Evolutionary conservation across 2,888 invertebrate genomes (phyloP).

Genomic region (Diaprepes abbreviatus): DNA sequence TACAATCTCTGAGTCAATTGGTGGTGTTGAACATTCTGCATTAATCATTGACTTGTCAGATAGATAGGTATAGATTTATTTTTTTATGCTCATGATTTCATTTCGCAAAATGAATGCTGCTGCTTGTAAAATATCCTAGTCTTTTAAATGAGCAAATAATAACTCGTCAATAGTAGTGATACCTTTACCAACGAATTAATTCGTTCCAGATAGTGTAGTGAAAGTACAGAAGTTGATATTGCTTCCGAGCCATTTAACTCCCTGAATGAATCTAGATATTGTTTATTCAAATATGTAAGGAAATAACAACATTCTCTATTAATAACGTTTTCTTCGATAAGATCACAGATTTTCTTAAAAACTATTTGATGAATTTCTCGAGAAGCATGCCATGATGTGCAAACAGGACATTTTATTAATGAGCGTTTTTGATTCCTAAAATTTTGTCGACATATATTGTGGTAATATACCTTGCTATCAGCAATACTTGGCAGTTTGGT

Average conservation of each 20-base stretch:
- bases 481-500: background rate
- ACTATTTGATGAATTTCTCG: background rate
- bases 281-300: slow-evolving; percentile 4
- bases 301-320: slow-evolving; percentile 35
- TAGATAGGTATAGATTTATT: slow-evolving; percentile 32
- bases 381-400: background rate
- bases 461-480: background rate
- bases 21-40: slow-evolving; percentile 35
- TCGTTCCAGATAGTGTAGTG: slow-evolving; percentile 7
- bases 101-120: slow-evolving; percentile 1
- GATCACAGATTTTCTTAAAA: slow-evolving; percentile 8
- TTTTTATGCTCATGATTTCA: slow-evolving; percentile 16
- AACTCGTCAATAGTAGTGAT: slow-evolving; percentile 32
- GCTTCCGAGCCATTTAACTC: background rate
- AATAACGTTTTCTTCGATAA: slow-evolving; percentile 12
- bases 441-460: background rate
- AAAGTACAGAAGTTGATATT: background rate
- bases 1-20: slow-evolving; percentile 29
- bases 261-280: background rate
- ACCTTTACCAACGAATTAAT: slow-evolving; percentile 24
- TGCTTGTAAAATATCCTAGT: slow-evolving; percentile 33
- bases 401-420: background rate
- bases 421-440: background rate
- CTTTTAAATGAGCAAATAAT: slow-evolving; percentile 39
- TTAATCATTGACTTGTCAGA: slow-evolving; percentile 34